A percentile compares a stretch with the other conserved stretches of the same genome.
These are phyloP conservation scores for Tribolium madens DNA, from an alignment of 1,140 invertebrate species.

Conservation along the genomic window DNA sequence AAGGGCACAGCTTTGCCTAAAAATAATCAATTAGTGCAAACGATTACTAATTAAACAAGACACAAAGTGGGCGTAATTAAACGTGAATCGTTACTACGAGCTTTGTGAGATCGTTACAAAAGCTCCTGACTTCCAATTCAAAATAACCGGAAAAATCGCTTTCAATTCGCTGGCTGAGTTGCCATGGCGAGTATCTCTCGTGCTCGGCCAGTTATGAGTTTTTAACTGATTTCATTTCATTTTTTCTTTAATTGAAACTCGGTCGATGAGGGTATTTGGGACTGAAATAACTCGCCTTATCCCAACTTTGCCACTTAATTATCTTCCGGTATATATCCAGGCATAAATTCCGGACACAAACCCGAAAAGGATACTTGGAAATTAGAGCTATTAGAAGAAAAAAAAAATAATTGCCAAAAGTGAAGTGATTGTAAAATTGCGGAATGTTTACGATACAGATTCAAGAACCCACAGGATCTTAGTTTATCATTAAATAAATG, in stretches of 20 bases:
- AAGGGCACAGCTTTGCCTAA: slow-evolving; percentile 91
- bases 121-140: slow-evolving; percentile 10
- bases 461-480: too few species aligned
- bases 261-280: not conserved
- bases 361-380: slow-evolving; percentile 1
- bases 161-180: not conserved
- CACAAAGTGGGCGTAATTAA: slow-evolving; percentile 31
- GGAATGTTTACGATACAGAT: too few species aligned
- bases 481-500: too few species aligned
- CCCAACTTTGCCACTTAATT: not conserved
- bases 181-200: slow-evolving; percentile 21
- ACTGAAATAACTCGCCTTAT: not conserved
- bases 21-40: slow-evolving; percentile 50
- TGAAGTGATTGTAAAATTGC: too few species aligned
- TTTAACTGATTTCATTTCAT: not conserved
- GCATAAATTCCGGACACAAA: not conserved
- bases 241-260: slow-evolving; percentile 4
- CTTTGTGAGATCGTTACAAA: slow-evolving; percentile 18
- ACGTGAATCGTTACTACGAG: slow-evolving; percentile 20
- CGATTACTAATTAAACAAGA: slow-evolving; percentile 10
- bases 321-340: slow-evolving; percentile 2
- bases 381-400: too few species aligned
- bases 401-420: too few species aligned
- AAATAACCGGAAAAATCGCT: slow-evolving; percentile 31
- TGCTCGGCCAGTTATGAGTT: slow-evolving; percentile 2